Evolutionary conservation across 2,888 invertebrate species (phyloP), one percentile per base, ranked within the genome.

Genomic region (Barypeithes pellucidus): DNA sequence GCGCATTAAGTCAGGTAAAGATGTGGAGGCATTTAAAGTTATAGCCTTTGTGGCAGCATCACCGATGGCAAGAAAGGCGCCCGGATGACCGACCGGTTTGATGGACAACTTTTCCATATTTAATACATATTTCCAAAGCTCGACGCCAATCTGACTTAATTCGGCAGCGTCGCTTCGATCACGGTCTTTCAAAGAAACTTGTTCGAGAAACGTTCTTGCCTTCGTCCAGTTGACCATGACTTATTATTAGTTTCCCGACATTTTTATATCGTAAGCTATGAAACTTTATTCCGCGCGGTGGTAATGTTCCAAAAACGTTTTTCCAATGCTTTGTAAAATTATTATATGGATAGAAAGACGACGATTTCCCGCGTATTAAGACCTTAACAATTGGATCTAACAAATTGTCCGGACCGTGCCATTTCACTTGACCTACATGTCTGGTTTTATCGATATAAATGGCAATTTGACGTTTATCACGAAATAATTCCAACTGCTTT

Each of bases 301-400:
- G 33, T 33, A 33, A 8, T 33, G 33, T 33, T 33, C 33, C 41
- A 41, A 41, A 41, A 41, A 43, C 43, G 7, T 43, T 43, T 43
- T 43, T 43, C 43, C 43, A 43, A 7, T 43, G 43, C 16, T 43
- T 43, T n/a, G 43, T 43, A 43, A 43, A 43, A 14, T 43, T 12
- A 14, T 2, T 11, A 9, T 39, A 43, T 14, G 14, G 43, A 14
- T 9, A n/a, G 7, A 43, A 43, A 14, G 43, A 14, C 5, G 43
- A 43, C 14, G 16, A 43, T 1, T 14, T n/a, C 7, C 43, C 43
- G 2, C 43, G n/a, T 14, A 43, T n/a, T n/a, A 43, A 14, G 3
- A n/a, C 2, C 3, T 1, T 14, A 43, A 43, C 43, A 7, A 43
- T 14, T 2, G n/a, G 14, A 14, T 14, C 43, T 3, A 43, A 14